A percentile compares a stretch with the other conserved stretches of the same genome.
Conservation (phyloP, 2,113 vertebrate genomes). For the Noturus placidus region DNA sequence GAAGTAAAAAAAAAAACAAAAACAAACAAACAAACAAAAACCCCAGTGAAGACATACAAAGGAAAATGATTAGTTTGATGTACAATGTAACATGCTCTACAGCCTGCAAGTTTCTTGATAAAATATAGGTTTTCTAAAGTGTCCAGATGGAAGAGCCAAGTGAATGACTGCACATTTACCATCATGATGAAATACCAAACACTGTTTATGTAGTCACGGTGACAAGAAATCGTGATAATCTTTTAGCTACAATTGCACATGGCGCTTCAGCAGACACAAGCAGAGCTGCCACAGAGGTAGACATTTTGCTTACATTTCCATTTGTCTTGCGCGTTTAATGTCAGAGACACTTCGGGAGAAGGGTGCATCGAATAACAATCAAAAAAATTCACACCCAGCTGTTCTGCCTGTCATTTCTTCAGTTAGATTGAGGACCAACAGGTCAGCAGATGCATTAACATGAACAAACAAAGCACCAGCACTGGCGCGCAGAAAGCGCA, state of each 20-base stretch:
- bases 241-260: not conserved
- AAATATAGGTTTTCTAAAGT: not conserved
- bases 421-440: slow-evolving; percentile 70
- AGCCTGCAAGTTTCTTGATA: not conserved
- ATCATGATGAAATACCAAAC: not conserved
- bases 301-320: slow-evolving; percentile 41
- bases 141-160: not conserved
- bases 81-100: not conserved
- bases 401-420: slow-evolving; percentile 69
- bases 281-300: not conserved
- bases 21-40: not conserved
- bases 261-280: not conserved
- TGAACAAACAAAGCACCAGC: slow-evolving; percentile 70
- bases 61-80: not conserved
- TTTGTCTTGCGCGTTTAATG: slow-evolving; percentile 61
- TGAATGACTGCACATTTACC: slow-evolving; percentile 4
- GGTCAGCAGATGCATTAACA: slow-evolving; percentile 73
- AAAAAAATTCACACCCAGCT: slow-evolving; percentile 66
- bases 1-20: not conserved
- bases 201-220: not conserved
- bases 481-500: slow-evolving; percentile 56
- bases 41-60: not conserved
- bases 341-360: slow-evolving; percentile 58
- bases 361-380: slow-evolving; percentile 66
- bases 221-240: slow-evolving; percentile 23